Evolutionary conservation across 2,797 vertebrate species (phyloP).

Genomic region (Zalophus californianus): DNA sequence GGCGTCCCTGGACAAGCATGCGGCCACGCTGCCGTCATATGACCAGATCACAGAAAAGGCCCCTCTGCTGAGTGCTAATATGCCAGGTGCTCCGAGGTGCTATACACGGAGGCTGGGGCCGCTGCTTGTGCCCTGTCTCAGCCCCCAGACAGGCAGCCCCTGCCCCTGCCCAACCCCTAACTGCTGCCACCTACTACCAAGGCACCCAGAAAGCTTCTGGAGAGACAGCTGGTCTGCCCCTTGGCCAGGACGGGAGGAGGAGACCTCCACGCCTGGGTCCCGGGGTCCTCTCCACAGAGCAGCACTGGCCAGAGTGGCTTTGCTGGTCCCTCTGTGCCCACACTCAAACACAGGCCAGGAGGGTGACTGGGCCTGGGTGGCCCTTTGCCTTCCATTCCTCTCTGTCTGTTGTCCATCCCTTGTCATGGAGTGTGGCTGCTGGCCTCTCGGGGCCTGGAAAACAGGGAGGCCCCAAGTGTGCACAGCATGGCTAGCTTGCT

Average conservation of each 20-base stretch:
- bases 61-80: rapidly evolving
- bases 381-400: too few species aligned
- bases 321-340: not conserved
- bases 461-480: too few species aligned
- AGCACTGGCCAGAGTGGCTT: rapidly evolving
- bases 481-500: not conserved
- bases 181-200: not conserved
- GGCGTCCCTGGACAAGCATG: rapidly evolving
- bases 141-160: not conserved
- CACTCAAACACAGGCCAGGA: not conserved
- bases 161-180: too few species aligned
- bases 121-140: not conserved
- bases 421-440: not conserved
- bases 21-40: not conserved
- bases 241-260: not conserved
- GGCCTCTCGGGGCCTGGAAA: not conserved
- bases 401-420: rapidly evolving
- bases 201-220: not conserved
- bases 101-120: not conserved
- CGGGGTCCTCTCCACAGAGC: not conserved
- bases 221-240: not conserved
- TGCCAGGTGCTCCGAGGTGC: not conserved
- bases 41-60: not conserved
- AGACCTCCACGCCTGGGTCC: not conserved
- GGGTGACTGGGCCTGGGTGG: not conserved